These are phyloP conservation scores for Ctenodactylus gundi DNA, from an alignment of 2,113 vertebrate genomes.

Conservation along the genomic window DNA sequence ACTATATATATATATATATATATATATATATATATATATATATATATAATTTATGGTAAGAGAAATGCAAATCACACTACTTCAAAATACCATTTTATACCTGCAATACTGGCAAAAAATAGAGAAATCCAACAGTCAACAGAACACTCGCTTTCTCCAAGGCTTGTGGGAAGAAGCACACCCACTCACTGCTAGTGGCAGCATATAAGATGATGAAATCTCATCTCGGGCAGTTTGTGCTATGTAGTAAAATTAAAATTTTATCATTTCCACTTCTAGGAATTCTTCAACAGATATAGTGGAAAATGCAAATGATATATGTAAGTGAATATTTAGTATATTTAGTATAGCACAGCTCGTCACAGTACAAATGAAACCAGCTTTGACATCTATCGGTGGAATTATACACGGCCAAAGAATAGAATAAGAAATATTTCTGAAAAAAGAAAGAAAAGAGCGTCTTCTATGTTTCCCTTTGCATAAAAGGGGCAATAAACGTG, in stretches of 20 bases:
- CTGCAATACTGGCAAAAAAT: not conserved
- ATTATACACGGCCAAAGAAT: not conserved
- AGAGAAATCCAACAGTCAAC: not conserved
- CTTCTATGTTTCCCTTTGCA: not conserved
- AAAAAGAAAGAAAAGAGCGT: not conserved
- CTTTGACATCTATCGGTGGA: not conserved
- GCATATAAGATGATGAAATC: not conserved
- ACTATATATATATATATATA: too few species aligned
- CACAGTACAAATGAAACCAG: not conserved
- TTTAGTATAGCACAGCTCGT: not conserved
- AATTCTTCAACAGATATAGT: not conserved
- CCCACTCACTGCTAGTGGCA: not conserved
- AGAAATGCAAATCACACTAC: not conserved
- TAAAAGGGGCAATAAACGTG: not conserved
- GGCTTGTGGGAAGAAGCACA: not conserved
- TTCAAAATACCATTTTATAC: not conserved
- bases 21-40: too few species aligned
- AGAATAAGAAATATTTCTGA: not conserved
- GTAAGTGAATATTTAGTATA: not conserved
- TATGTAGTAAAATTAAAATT: slow-evolving; percentile 3
- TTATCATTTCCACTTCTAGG: slow-evolving; percentile 7
- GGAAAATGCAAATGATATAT: not conserved
- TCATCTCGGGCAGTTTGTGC: not conserved
- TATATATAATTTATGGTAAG: not conserved
- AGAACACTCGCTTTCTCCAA: not conserved